Conservation (phyloP, 2,113 vertebrate genomes). For the Martes martes region DNA sequence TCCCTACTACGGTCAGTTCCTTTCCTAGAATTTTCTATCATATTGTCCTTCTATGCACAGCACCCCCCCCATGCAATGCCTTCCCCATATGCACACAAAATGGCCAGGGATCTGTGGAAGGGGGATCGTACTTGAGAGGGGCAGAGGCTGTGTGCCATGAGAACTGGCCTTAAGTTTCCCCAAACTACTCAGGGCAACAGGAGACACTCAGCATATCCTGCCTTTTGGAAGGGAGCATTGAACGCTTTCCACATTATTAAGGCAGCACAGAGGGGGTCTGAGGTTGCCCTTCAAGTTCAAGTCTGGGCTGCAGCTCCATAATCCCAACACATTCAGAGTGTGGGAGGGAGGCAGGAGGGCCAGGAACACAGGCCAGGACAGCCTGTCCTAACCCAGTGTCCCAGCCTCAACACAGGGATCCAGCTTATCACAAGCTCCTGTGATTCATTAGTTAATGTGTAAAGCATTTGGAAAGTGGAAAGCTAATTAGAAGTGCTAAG, state of each 20-base stretch:
- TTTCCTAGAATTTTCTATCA: neutral
- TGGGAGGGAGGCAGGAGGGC: neutral
- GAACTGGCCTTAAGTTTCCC: neutral
- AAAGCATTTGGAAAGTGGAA: conserved; percentile 53
- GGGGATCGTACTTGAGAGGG: neutral
- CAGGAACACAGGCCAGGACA: neutral
- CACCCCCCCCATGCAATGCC: rapidly evolving
- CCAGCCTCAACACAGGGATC: neutral
- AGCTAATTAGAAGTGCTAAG: conserved; percentile 56
- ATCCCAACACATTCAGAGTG: neutral
- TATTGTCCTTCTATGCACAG: neutral
- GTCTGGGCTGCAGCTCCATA: neutral
- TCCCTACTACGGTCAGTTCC: neutral
- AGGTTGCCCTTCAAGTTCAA: neutral
- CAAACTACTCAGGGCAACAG: neutral
- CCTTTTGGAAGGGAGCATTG: neutral
- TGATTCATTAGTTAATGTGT: conserved; percentile 65
- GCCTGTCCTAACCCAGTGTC: conserved; percentile 16
- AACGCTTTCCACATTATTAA: neutral
- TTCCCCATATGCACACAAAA: neutral
- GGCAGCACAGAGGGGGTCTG: neutral
- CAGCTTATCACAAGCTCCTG: conserved; percentile 22
- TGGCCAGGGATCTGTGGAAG: neutral
- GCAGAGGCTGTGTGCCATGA: neutral
- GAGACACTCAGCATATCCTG: neutral